Base-by-base conservation (phyloP, 2,888 invertebrate species). In the Graphium colonna region DNA sequence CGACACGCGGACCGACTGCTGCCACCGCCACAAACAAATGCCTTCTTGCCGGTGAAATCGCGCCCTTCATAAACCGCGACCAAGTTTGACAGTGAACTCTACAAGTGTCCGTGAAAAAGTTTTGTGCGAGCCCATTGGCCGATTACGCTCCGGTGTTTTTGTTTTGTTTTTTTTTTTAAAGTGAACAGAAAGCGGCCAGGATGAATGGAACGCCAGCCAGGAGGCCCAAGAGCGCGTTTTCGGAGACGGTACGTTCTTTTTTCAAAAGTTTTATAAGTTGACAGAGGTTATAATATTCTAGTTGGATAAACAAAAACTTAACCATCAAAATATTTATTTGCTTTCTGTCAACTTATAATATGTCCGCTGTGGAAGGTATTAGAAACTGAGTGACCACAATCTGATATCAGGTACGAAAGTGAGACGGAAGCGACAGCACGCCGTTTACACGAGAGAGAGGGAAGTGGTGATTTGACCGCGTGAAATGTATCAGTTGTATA, bases 161-260 rank as follows among this genome's bases (percentile, higher is more conserved):
- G 76, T 75, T 82, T 80, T 73, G 73, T 72, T 76, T 67, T 52
- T 58, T 61, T 62, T 60, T 58, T n/a, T 2, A 36, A 61, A 62
- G 10, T 43, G 42, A 36, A 18, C 47, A 57, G 56, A 61, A 63
- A 70, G 69, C 69, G 63, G 73, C 69, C 79, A 79, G 72, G 73
- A 89, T 89, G 88, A 89, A 88, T 81, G 89, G 87, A 65, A 85
- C 86, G 63, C 88, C 88, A 62, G 71, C 83, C 52, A 79, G 89
- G 65, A 83, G 82, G 68, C 85, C 88, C 39, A 88, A 86, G 73
- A 88, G 78, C 69, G 86, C 87, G 63, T 89, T 88, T 71, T 87
- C 85, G 61, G 89, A 88, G 70, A 78, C 77, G 82, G 88, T 86
- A 73, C 79, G 84, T 58, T 56, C 45, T 18, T n/a, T n/a, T 36